Evolutionary conservation across 2,888 invertebrate species (phyloP).

Genomic region (Caenorhabditis sp.): DNA sequence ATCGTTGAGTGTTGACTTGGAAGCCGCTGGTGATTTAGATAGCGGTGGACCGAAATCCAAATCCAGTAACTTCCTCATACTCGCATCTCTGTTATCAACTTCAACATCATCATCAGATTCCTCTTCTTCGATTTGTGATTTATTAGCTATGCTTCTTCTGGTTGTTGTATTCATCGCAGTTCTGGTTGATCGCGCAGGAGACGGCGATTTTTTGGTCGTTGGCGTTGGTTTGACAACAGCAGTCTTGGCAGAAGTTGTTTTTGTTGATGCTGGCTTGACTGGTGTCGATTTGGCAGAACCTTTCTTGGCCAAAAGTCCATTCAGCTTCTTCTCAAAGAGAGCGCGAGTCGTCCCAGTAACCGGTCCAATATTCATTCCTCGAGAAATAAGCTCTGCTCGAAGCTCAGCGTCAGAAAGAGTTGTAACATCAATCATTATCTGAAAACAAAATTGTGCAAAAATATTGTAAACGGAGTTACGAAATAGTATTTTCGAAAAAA

Average conservation of each 20-base stretch:
- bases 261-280: conserved; percentile 9
- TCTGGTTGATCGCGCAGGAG: conserved; percentile 6
- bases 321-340: conserved; percentile 60
- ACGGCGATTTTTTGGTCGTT: conserved; percentile 14
- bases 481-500: background rate
- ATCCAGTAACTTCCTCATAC: no score
- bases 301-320: conserved; percentile 14
- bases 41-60: conserved; percentile 6
- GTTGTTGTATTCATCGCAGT: background rate
- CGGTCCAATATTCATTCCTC: conserved; percentile 51
- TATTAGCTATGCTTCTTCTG: conserved; percentile 17
- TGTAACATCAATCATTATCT: conserved; percentile 35
- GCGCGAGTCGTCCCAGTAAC: conserved; percentile 59
- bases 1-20: background rate
- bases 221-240: conserved; percentile 5
- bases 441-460: background rate
- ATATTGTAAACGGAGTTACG: no score
- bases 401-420: conserved; percentile 56
- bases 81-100: no score
- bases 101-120: conserved; percentile 27
- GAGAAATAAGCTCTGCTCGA: conserved; percentile 46
- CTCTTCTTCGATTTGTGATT: conserved; percentile 28
- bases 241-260: background rate
- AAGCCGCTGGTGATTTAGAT: background rate
- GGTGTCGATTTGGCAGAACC: conserved; percentile 8